Evolutionary conservation across 2,113 vertebrate genomes (phyloP).

Genomic region (Alligator mississippiensis): DNA sequence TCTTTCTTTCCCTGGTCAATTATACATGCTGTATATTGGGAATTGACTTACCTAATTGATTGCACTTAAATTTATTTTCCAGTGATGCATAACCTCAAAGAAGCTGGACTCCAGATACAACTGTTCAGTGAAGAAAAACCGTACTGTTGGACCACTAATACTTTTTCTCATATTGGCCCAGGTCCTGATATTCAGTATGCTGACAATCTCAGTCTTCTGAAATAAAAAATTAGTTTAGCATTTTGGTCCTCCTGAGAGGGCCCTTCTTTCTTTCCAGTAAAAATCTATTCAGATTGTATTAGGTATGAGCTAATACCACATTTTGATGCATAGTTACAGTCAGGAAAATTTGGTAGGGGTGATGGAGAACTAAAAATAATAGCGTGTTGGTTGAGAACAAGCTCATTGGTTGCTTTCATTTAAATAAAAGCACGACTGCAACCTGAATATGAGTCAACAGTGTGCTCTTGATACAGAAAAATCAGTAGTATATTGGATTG

Average conservation of each 20-base stretch:
- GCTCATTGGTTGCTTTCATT: background rate
- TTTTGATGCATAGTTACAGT: background rate
- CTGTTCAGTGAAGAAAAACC: background rate
- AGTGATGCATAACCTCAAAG: background rate
- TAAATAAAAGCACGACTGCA: background rate
- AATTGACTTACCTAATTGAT: background rate
- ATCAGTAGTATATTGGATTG: too few species aligned
- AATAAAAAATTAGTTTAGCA: background rate
- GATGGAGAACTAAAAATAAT: background rate
- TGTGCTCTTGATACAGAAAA: too few species aligned
- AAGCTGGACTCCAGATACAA: background rate
- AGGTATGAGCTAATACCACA: background rate
- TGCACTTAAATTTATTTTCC: background rate
- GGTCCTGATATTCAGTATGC: background rate
- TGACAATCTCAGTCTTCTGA: background rate
- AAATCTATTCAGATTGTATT: background rate
- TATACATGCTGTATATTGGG: background rate
- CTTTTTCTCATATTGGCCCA: background rate
- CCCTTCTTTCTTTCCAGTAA: background rate
- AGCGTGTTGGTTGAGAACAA: background rate
- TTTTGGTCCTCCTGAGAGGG: background rate
- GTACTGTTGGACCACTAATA: conserved; percentile 13
- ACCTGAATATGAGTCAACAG: too few species aligned
- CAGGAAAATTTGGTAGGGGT: background rate
- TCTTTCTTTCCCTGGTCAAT: background rate